Base-by-base conservation (phyloP, 2,797 vertebrate species). In the Leptodon cayanensis region DNA sequence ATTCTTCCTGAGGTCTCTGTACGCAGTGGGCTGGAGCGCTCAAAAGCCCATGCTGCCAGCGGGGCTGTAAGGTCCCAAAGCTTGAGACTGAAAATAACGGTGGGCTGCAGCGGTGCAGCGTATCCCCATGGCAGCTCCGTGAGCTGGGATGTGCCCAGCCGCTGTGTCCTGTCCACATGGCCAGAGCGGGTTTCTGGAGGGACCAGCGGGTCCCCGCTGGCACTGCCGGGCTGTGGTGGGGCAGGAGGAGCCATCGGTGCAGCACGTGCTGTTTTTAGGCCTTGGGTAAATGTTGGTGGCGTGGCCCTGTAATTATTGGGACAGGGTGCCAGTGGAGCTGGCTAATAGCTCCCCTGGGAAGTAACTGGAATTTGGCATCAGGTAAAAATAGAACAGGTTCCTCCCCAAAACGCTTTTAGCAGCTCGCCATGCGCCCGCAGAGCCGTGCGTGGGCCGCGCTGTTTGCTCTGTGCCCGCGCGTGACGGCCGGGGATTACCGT, bases 321-420 rank as follows among this genome's bases (percentile, higher is more conserved):
- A 18, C 35, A 15, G 87, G 89, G 70, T 83, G 87, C 80, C 80
- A 55, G 69, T 16, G 74, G 70, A 25, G 61, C 50, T 46, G 74
- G 73, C 79, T 52, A 18, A 39, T 35, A 37, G 83, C 83, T 95
- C 94, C 80, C 80, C 59, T 3, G 92, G 92, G 94, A 57, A 13
- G 63, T 31, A 20, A 4, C 58, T 92, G 93, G 80, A 58, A 72
- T 95, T 88, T 59, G 72, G 40, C 59, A 26, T 37, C 78, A 74
- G 84, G 87, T 77, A 94, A 96, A 96, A 96, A 91, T 96, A 95
- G 94, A 82, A 29, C 37, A 58, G 69, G 59, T 80, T 91, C 84
- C 61, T 93, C 78, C 92, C 81, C 92, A 47, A 16, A 46, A 80
- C 1, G 0, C n/a, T 86, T 88, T 86, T 65, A 72, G 63, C 61